phyloP scores from a whole-genome alignment of 2,113 vertebrate genomes.

The Tychaedon coryphoeus region DNA sequence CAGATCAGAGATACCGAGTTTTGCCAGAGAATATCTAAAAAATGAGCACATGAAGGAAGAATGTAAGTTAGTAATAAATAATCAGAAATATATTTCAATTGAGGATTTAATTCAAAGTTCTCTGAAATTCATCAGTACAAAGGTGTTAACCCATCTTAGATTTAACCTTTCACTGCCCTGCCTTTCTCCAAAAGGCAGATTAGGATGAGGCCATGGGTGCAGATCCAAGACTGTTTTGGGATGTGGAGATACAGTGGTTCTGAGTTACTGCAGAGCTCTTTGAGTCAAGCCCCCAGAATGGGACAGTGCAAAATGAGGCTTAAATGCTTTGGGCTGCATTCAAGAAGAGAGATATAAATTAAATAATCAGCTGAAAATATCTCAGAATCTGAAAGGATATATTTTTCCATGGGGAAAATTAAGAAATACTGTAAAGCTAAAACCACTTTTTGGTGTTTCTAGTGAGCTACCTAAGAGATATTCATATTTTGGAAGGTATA shows the following conservation, averaged over 20 bases:
- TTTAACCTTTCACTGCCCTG: neutral
- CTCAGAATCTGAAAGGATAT: neutral
- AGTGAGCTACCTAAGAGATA: neutral
- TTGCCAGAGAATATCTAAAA: neutral
- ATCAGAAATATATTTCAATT: neutral
- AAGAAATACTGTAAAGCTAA: neutral
- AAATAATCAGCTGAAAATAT: neutral
- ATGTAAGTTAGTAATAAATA: constrained; percentile 7
- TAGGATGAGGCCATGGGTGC: neutral
- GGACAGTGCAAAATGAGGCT: neutral
- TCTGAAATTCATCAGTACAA: neutral
- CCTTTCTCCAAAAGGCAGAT: neutral
- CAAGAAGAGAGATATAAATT: neutral
- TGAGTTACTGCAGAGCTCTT: neutral
- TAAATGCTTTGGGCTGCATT: neutral
- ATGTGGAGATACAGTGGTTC: neutral
- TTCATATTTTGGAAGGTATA: neutral
- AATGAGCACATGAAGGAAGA: neutral
- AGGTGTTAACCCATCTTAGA: neutral
- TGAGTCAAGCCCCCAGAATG: neutral
- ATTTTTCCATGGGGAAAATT: neutral
- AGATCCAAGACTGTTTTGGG: neutral
- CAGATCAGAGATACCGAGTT: neutral
- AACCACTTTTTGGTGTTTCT: neutral
- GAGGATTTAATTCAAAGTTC: neutral